phyloP scores from a whole-genome alignment of 2,888 invertebrate genomes.

The Orgyia antiqua region DNA sequence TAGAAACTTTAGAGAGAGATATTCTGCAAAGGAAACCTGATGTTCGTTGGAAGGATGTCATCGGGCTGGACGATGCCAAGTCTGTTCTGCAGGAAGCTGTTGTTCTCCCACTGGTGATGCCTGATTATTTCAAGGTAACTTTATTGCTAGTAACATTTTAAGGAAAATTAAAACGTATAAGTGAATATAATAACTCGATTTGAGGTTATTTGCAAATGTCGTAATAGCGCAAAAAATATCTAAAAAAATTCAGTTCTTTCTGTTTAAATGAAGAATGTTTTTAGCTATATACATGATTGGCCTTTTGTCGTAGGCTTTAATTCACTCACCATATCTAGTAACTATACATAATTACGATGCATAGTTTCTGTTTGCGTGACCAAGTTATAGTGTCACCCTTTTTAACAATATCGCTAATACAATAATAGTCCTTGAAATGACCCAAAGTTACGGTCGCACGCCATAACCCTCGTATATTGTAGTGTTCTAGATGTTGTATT shows the following conservation, averaged over 20 bases:
- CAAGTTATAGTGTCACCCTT: constrained; percentile 8
- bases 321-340: too few species aligned
- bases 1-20: constrained; percentile 90
- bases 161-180: too few species aligned
- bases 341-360: too few species aligned
- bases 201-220: too few species aligned
- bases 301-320: too few species aligned
- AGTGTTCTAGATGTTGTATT: constrained; percentile 6
- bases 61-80: constrained; percentile 86
- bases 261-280: too few species aligned
- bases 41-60: constrained; percentile 88
- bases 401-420: constrained; percentile 9
- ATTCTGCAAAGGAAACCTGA: constrained; percentile 89
- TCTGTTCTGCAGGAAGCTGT: constrained; percentile 90
- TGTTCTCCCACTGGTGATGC: constrained; percentile 91
- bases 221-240: too few species aligned
- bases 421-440: constrained; percentile 18
- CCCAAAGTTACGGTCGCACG: constrained; percentile 11
- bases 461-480: constrained; percentile 11
- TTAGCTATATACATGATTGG: too few species aligned
- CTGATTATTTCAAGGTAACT: constrained; percentile 89
- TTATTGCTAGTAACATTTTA: too few species aligned
- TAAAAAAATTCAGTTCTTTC: too few species aligned
- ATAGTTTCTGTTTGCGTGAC: constrained; percentile 12
- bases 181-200: too few species aligned